These are phyloP conservation scores for Ciconia stormi DNA, from an alignment of 2,113 vertebrate species.

Conservation along the genomic window DNA sequence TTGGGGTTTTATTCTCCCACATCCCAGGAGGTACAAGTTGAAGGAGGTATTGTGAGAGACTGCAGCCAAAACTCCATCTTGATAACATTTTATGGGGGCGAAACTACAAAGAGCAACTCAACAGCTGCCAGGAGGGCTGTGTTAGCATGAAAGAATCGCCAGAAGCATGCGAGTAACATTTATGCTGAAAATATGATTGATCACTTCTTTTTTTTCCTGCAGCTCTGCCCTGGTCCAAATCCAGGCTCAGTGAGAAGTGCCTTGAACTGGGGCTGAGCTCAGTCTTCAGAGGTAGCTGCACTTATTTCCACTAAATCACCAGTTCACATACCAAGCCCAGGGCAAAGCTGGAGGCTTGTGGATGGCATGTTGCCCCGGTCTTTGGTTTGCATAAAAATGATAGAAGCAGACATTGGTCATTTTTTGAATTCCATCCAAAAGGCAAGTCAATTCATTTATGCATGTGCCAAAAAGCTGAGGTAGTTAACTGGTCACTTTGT, in stretches of 20 bases:
- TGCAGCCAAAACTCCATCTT: conserved; percentile 31
- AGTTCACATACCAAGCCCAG: not conserved
- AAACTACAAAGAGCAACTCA: conserved; percentile 33
- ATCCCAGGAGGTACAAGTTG: not conserved
- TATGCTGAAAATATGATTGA: conserved; percentile 42
- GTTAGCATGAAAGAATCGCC: not conserved
- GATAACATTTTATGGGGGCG: conserved; percentile 39
- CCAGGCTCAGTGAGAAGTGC: not conserved
- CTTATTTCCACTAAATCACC: not conserved
- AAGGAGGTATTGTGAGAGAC: conserved; percentile 17
- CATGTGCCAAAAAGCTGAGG: not conserved
- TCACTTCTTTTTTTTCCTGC: not conserved
- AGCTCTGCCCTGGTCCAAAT: not conserved
- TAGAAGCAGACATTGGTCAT: not conserved
- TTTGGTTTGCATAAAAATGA: not conserved
- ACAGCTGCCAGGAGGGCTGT: not conserved
- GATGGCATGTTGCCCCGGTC: accelerated
- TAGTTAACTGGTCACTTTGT: not conserved
- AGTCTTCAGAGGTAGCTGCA: not conserved
- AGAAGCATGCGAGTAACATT: not conserved
- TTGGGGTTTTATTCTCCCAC: conserved; percentile 1
- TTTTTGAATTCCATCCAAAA: not conserved
- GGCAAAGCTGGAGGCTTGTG: not conserved
- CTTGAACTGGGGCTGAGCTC: not conserved
- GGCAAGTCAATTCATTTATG: not conserved